phyloP scores from a whole-genome alignment of 2,888 invertebrate genomes.

The Punctoribates punctum region DNA sequence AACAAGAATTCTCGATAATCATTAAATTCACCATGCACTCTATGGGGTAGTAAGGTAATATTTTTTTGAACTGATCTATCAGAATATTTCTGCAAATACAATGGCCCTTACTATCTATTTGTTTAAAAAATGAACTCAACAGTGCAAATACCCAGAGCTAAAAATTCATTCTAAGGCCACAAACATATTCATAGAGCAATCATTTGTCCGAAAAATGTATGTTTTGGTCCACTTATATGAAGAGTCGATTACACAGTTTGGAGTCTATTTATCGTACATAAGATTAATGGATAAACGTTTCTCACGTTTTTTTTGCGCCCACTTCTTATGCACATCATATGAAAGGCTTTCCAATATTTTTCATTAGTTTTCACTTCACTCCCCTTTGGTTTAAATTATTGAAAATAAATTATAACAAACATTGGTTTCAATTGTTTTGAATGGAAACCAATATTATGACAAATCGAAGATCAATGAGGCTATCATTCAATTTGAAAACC shows the following conservation, averaged over 20 bases:
- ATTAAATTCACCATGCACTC: too few relatives aligned
- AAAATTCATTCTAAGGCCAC: too few relatives aligned
- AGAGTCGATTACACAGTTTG: constrained; percentile 6
- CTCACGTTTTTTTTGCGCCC: constrained; percentile 17
- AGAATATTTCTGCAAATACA: too few relatives aligned
- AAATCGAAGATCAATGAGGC: not conserved
- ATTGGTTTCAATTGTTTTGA: not conserved
- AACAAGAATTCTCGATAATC: too few relatives aligned
- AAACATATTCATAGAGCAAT: not conserved
- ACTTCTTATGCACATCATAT: not conserved
- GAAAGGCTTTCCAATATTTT: constrained; percentile 14
- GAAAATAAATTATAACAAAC: not conserved
- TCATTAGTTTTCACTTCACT: not conserved
- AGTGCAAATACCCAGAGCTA: too few relatives aligned
- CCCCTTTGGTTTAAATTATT: not conserved
- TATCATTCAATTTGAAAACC: not conserved
- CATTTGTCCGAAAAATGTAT: not conserved
- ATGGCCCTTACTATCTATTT: too few relatives aligned
- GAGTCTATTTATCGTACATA: not conserved
- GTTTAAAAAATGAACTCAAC: too few relatives aligned
- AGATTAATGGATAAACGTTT: constrained; percentile 31
- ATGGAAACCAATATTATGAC: not conserved
- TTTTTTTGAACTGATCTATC: too few relatives aligned
- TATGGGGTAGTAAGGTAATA: too few relatives aligned
- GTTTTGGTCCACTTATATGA: not conserved